phyloP scores from a whole-genome alignment of 2,888 invertebrate genomes.

The Drosophila peninsularis region DNA sequence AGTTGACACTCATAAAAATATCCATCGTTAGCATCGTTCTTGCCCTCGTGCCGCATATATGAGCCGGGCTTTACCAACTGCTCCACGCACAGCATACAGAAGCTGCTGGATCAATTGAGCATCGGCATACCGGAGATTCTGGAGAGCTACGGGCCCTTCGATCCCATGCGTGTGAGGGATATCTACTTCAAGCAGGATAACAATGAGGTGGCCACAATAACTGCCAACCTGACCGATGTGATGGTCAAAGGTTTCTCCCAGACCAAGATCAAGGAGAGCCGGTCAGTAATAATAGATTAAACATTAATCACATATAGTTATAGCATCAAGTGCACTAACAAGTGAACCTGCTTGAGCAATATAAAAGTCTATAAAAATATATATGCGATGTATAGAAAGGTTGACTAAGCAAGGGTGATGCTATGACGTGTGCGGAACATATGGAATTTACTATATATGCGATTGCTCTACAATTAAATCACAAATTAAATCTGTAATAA shows the following conservation, averaged over 20 bases:
- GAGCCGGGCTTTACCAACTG: slow-evolving; percentile 88
- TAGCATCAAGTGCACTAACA: not conserved
- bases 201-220: slow-evolving; percentile 89
- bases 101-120: slow-evolving; percentile 87
- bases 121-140: slow-evolving; percentile 80
- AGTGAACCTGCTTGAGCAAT: not conserved
- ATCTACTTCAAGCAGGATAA: slow-evolving; percentile 89
- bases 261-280: slow-evolving; percentile 87
- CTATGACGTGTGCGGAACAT: not conserved
- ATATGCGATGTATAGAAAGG: not conserved
- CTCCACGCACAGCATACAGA: slow-evolving; percentile 86
- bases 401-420: not conserved
- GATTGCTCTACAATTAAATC: not conserved
- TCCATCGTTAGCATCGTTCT: slow-evolving; percentile 86
- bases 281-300: slow-evolving; percentile 84
- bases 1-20: not conserved
- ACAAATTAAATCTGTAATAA: not conserved
- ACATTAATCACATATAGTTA: not conserved
- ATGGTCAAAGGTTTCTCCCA: slow-evolving; percentile 88
- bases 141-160: slow-evolving; percentile 86
- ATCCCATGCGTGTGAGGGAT: slow-evolving; percentile 88
- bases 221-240: slow-evolving; percentile 88
- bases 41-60: slow-evolving; percentile 88
- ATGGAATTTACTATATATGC: not conserved
- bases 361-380: not conserved